A percentile compares a stretch with the other conserved stretches of the same genome.
phyloP scores from a whole-genome alignment of 2,113 vertebrate genomes.

The Sterna hirundo region DNA sequence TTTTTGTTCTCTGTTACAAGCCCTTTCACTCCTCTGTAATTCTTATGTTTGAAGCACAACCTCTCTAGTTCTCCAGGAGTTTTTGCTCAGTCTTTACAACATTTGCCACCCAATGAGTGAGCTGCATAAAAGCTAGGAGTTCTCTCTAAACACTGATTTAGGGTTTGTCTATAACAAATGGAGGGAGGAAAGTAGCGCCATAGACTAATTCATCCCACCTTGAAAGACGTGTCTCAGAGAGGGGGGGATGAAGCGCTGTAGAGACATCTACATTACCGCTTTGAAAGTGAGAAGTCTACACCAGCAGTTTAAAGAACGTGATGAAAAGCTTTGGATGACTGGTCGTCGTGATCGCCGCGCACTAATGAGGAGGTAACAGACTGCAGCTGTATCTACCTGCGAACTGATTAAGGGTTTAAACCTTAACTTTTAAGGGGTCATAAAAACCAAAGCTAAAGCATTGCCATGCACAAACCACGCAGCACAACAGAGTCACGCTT shows the following conservation, averaged over 20 bases:
- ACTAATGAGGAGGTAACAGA: neutral
- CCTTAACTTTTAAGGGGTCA: neutral
- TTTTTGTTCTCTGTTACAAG: neutral
- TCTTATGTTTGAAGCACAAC: neutral
- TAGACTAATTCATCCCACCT: neutral
- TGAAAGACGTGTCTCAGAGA: neutral
- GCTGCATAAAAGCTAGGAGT: neutral
- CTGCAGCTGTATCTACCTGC: neutral
- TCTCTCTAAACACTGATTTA: neutral
- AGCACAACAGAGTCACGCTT: neutral
- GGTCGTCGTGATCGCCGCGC: neutral
- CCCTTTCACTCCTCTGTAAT: neutral
- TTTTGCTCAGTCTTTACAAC: neutral
- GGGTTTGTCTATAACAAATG: neutral
- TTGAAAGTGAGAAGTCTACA: neutral
- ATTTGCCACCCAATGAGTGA: neutral
- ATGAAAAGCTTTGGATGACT: neutral
- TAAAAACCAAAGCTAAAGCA: neutral
- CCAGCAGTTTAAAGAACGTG: neutral
- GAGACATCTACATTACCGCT: neutral
- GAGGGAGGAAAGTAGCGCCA: neutral
- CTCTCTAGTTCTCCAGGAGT: neutral
- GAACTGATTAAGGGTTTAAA: neutral
- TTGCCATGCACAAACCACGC: neutral
- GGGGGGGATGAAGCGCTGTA: neutral